Base-by-base conservation (phyloP, 2,113 vertebrate species). In the Dunckerocampus dactyliophorus region DNA sequence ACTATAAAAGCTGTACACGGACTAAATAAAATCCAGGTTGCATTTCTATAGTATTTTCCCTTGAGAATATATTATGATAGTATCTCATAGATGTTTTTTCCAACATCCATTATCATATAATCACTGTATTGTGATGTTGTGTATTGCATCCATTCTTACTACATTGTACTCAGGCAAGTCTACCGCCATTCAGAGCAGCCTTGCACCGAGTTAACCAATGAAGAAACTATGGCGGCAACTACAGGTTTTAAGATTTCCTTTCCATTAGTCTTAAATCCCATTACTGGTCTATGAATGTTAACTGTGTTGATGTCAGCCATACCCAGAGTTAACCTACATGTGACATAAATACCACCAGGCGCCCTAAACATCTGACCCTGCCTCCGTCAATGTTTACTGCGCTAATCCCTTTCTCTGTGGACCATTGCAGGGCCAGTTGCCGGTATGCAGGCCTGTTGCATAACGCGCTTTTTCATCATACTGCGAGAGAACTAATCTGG, bases 391-490 rank as follows among this genome's bases (percentile, higher is more conserved):
- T 62, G 49, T 65, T 53, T 51, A 72, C 50, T 70, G 46, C 16
- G 55, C 22, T 62, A 84, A 81, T 75, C 75, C 63, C 53, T 8
- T 61, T 81, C 71, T 69, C 66, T 62, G 15, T 58, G 70, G 74
- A 62, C 60, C 63, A 63, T 22, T 15, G 39, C 61, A 22, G 28
- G 46, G 24, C 55, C 2, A 34, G 52, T 39, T 19, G 52, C 52
- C 34, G 52, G 17, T n/a, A 39, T 19, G 14, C 47, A 16, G 60
- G 66, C 45, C 59, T 47, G 71, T 90, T 89, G 58, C 64, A 1
- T 83, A 89, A 89, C 64, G 16, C 16, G 50, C 69, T 61, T 70
- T 82, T 66, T 61, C 73, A 76, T 75, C 63, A 69, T 54, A 47
- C 60, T 11, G 19, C 16, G 3, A 59, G 45, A 72, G 51, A 86